Conservation (phyloP, 2,113 vertebrate species). For the Electrona antarctica region DNA sequence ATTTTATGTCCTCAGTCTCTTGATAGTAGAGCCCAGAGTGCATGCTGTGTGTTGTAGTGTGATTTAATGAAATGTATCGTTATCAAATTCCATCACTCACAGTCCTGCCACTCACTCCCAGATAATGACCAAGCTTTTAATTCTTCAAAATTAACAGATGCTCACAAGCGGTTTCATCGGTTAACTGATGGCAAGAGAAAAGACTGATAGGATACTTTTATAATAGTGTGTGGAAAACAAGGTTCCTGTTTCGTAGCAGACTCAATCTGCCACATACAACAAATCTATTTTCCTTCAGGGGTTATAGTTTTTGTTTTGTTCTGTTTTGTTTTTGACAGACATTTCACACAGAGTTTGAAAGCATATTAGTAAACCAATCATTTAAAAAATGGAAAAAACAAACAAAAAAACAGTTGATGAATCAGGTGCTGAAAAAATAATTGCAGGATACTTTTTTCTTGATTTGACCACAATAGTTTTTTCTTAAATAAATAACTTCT, state of each 20-base stretch:
- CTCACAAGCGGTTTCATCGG: slow-evolving; percentile 62
- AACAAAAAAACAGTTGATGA: slow-evolving; percentile 63
- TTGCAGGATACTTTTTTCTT: slow-evolving; percentile 93
- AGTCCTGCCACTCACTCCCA: slow-evolving; percentile 54
- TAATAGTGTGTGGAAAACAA: slow-evolving; percentile 42
- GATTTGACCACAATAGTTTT: slow-evolving; percentile 98
- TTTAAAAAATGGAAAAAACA: slow-evolving; percentile 40
- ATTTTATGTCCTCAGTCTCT: slow-evolving; percentile 29
- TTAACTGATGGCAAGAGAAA: slow-evolving; percentile 52
- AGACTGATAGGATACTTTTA: slow-evolving; percentile 53
- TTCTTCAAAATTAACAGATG: slow-evolving; percentile 59
- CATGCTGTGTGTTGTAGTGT: slow-evolving; percentile 26
- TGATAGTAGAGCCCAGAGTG: slow-evolving; percentile 43
- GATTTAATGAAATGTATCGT: slow-evolving; percentile 54
- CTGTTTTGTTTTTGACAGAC: slow-evolving; percentile 41
- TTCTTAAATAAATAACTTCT: slow-evolving; percentile 99
- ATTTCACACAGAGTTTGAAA: slow-evolving; percentile 68
- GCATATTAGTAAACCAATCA: slow-evolving; percentile 74
- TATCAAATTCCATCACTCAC: slow-evolving; percentile 50
- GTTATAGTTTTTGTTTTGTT: slow-evolving; percentile 44
- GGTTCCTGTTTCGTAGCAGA: slow-evolving; percentile 42
- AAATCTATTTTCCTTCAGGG: slow-evolving; percentile 35
- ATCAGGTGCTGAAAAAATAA: slow-evolving; percentile 88
- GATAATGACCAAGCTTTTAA: slow-evolving; percentile 62
- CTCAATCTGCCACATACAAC: slow-evolving; percentile 36